Percentiles rank a stretch among this genome's conserved stretches.
phyloP scores from a whole-genome alignment of 2,113 vertebrate species.

The Caretta caretta region DNA sequence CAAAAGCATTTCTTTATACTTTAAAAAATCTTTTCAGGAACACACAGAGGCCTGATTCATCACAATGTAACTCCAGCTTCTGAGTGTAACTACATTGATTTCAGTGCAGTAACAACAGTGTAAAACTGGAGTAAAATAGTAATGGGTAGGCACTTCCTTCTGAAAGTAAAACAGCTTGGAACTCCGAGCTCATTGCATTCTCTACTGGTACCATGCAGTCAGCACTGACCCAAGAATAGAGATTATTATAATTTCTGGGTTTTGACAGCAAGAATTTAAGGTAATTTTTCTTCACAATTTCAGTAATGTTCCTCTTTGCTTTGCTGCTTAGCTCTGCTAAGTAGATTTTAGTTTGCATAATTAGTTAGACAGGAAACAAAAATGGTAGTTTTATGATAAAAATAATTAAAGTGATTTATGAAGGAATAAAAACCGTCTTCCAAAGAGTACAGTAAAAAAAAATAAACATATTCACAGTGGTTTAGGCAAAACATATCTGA shows the following conservation, averaged over 20 bases:
- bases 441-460: not conserved
- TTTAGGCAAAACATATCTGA: not conserved
- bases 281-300: not conserved
- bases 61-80: not conserved
- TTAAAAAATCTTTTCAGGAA: not conserved
- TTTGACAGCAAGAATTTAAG: not conserved
- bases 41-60: not conserved
- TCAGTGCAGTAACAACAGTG: not conserved
- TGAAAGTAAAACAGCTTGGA: not conserved
- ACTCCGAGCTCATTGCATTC: not conserved
- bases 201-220: not conserved
- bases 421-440: not conserved
- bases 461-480: not conserved
- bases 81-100: not conserved
- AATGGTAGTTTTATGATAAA: not conserved
- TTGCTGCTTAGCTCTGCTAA: not conserved
- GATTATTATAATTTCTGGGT: not conserved
- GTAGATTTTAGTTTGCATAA: not conserved
- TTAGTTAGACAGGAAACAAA: not conserved
- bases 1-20: not conserved
- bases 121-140: not conserved
- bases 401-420: not conserved
- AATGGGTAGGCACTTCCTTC: not conserved
- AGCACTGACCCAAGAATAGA: not conserved
- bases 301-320: not conserved